phyloP scores from a whole-genome alignment of 2,797 vertebrate species.

The Acipenser ruthenus region DNA sequence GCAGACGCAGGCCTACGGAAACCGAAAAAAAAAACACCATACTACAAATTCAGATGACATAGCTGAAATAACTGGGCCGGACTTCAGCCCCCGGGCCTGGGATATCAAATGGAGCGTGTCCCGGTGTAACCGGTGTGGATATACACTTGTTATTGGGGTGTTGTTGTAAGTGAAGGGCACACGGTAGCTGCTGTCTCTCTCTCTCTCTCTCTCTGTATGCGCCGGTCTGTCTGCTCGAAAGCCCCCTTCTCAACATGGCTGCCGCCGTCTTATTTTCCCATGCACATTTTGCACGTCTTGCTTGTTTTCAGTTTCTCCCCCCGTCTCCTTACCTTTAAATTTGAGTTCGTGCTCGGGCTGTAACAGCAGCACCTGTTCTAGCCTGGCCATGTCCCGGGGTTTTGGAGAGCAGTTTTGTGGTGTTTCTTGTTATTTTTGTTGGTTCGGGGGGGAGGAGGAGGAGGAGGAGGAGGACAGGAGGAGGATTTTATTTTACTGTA shows the following conservation, averaged over 20 bases:
- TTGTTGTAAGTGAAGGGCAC: constrained; percentile 4
- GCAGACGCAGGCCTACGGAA: too few species aligned
- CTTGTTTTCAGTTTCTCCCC: constrained; percentile 2
- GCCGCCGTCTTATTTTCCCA: constrained; percentile 15
- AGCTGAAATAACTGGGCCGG: too few species aligned
- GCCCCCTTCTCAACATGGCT: constrained; percentile 41
- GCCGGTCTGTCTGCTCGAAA: constrained; percentile 27
- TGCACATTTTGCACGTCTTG: background rate
- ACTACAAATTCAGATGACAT: too few species aligned
- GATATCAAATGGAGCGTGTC: too few species aligned
- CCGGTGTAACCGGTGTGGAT: background rate
- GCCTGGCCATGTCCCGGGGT: constrained; percentile 77
- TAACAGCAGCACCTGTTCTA: constrained; percentile 79
- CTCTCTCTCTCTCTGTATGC: constrained; percentile 11
- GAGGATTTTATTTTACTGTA: constrained; percentile 20
- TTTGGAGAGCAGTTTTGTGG: constrained; percentile 40
- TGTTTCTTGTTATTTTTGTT: constrained; percentile 21
- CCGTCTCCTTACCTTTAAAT: constrained; percentile 73
- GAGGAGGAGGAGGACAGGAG: constrained; percentile 10
- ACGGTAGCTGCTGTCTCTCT: constrained; percentile 7
- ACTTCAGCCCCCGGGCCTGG: too few species aligned
- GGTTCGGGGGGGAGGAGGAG: constrained; percentile 29
- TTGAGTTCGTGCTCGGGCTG: constrained; percentile 85
- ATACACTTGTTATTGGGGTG: background rate
- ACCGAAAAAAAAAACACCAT: too few species aligned